Evolutionary conservation across 2,888 invertebrate species (phyloP).

Genomic region (Lamproptera curius): DNA sequence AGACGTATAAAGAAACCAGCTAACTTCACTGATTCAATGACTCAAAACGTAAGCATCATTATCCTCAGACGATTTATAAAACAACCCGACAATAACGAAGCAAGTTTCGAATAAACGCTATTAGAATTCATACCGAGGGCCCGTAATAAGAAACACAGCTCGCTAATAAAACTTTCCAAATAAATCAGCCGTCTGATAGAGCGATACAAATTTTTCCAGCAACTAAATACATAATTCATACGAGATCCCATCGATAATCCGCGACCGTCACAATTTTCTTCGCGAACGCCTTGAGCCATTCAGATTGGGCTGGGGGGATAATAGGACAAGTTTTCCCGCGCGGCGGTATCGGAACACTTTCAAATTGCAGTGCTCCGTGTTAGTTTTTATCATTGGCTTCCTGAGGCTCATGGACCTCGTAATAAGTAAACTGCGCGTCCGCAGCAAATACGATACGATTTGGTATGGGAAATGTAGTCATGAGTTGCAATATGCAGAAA

Average conservation of each 20-base stretch:
- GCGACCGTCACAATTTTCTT: slow-evolving; percentile 35
- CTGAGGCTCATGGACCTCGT: slow-evolving; percentile 42
- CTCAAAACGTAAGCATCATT: too few species aligned
- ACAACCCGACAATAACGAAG: too few species aligned
- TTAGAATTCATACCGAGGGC: too few species aligned
- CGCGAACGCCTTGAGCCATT: slow-evolving; percentile 36
- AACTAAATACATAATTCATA: slow-evolving; percentile 71
- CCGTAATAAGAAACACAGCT: slow-evolving; percentile 8
- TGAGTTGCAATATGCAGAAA: too few species aligned
- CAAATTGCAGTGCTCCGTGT: slow-evolving; percentile 52
- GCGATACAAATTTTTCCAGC: slow-evolving; percentile 45
- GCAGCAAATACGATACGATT: too few species aligned
- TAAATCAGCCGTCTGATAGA: slow-evolving; percentile 37
- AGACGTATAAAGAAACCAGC: too few species aligned
- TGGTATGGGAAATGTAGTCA: too few species aligned
- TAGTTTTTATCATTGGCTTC: slow-evolving; percentile 62
- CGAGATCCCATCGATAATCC: slow-evolving; percentile 43
- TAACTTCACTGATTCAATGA: too few species aligned
- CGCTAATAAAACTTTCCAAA: slow-evolving; percentile 36
- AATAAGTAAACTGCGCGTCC: slow-evolving; percentile 44
- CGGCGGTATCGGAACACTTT: slow-evolving; percentile 46
- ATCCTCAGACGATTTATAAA: too few species aligned
- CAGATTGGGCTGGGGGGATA: slow-evolving; percentile 48
- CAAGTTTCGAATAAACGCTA: too few species aligned
- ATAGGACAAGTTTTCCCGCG: slow-evolving; percentile 63